Conservation (phyloP, 2,797 vertebrate genomes). For the Myiotriccus ornatus region DNA sequence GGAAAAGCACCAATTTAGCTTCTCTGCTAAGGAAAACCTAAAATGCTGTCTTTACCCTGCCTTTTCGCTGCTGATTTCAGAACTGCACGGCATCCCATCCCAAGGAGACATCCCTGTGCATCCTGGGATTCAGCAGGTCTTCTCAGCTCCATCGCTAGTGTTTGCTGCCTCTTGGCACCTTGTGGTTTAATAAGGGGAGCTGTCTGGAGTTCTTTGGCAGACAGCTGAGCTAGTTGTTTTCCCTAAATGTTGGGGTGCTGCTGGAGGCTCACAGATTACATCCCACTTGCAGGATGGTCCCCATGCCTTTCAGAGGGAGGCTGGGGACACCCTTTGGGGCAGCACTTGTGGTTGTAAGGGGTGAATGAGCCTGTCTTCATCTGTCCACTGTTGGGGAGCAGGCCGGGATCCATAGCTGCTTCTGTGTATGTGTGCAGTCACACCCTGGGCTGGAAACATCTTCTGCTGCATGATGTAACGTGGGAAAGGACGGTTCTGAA, state of each 20-base stretch:
- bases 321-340: neutral
- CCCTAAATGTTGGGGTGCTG: neutral
- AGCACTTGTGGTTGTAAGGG: accelerated
- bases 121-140: neutral
- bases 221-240: neutral
- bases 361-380: neutral
- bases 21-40: neutral
- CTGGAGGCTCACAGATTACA: neutral
- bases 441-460: neutral
- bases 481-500: neutral
- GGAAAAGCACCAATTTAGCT: neutral
- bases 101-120: neutral
- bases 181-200: neutral
- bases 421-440: accelerated
- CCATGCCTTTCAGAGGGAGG: neutral
- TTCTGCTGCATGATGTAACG: accelerated
- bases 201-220: neutral
- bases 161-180: neutral
- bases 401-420: neutral
- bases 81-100: neutral
- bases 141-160: neutral
- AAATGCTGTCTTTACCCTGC: neutral
- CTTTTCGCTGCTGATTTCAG: neutral
- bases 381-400: neutral
- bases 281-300: neutral